Evolutionary conservation across 2,113 vertebrate species (phyloP).

Genomic region (Genyomyrus donnyi): DNA sequence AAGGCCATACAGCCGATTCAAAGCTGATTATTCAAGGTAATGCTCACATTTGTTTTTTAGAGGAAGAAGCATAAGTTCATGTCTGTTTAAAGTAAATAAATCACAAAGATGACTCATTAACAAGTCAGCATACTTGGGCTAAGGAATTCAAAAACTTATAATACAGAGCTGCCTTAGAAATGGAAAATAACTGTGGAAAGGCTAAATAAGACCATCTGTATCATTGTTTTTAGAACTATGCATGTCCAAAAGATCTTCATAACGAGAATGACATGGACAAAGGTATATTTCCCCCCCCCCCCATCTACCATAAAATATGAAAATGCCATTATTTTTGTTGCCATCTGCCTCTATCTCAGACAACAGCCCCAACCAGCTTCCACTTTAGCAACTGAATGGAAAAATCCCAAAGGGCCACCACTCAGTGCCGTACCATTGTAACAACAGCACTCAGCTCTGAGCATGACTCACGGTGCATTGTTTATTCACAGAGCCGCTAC

Average conservation of each 20-base stretch:
- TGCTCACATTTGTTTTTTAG: background rate
- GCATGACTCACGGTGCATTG: constrained; percentile 5
- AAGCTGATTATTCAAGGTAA: background rate
- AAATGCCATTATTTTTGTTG: background rate
- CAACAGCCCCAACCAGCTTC: background rate
- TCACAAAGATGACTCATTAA: background rate
- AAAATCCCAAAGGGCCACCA: background rate
- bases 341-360: background rate
- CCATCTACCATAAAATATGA: background rate
- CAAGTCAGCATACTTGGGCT: background rate
- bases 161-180: background rate
- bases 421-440: background rate
- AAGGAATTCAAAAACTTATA: background rate
- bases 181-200: background rate
- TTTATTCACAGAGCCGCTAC: background rate
- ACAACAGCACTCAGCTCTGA: background rate
- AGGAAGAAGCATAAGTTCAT: background rate
- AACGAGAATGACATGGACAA: background rate
- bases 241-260: background rate
- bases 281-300: background rate
- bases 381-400: background rate
- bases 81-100: background rate
- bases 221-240: background rate
- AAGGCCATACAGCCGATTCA: background rate
- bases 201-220: background rate